phyloP scores from a whole-genome alignment of 2,797 vertebrate species.

The Trachurus trachurus region DNA sequence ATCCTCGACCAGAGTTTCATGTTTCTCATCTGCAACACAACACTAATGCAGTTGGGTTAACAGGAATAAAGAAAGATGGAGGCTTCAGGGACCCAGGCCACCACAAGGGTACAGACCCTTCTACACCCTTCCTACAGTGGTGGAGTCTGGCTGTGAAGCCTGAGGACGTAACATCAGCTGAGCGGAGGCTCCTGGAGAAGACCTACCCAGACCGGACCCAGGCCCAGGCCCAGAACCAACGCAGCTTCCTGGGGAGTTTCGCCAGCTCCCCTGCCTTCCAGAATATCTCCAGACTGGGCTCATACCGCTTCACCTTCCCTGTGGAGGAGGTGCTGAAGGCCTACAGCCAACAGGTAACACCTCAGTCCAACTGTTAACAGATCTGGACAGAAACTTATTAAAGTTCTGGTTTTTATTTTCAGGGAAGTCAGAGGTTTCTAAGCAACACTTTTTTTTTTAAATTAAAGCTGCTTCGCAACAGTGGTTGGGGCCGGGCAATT shows the following conservation, averaged over 20 bases:
- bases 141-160: slow-evolving; percentile 57
- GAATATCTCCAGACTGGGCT: slow-evolving; percentile 66
- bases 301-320: slow-evolving; percentile 72
- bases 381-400: no score
- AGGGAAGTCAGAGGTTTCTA: no score
- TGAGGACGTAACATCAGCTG: slow-evolving; percentile 52
- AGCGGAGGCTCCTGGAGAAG: slow-evolving; percentile 38
- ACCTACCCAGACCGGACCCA: slow-evolving; percentile 9
- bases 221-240: slow-evolving; percentile 13
- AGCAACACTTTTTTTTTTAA: no score
- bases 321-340: slow-evolving; percentile 60
- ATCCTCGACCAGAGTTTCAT: slow-evolving; percentile 56
- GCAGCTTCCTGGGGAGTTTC: slow-evolving; percentile 58
- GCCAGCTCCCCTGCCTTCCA: slow-evolving; percentile 73
- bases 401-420: no score
- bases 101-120: rapidly evolving
- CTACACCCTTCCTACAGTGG: slow-evolving; percentile 40
- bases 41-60: rapidly evolving
- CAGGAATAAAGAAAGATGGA: rapidly evolving
- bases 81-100: slow-evolving; percentile 15
- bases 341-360: slow-evolving; percentile 64
- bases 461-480: no score
- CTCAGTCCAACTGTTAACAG: neutral
- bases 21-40: slow-evolving; percentile 63
- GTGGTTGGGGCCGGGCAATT: no score